Conservation (phyloP, 2,113 vertebrate species). For the Poecile atricapillus region DNA sequence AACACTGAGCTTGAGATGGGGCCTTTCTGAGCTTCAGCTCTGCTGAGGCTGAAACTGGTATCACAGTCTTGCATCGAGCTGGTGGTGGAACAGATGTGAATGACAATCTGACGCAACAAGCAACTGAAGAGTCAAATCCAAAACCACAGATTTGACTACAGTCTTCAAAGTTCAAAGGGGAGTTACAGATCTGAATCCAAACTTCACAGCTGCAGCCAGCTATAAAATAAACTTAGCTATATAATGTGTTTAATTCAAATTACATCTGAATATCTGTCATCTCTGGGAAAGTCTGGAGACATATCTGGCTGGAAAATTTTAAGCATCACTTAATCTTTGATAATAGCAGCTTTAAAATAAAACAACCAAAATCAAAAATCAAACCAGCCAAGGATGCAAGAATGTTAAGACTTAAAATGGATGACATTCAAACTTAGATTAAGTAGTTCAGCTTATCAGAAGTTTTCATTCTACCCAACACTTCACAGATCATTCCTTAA, state of each 20-base stretch:
- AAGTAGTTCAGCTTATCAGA: neutral
- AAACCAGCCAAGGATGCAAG: neutral
- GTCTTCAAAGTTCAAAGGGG: constrained; percentile 4
- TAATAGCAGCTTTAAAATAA: neutral
- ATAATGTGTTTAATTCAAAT: neutral
- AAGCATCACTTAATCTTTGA: neutral
- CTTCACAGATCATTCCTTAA: neutral
- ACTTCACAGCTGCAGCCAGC: constrained; percentile 32
- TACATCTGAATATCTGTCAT: neutral
- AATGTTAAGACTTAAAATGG: neutral
- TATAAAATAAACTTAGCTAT: constrained; percentile 22
- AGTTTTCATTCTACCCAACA: neutral
- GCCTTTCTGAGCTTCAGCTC: neutral
- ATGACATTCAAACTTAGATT: neutral
- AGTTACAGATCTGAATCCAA: constrained; percentile 54
- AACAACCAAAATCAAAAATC: rapidly evolving
- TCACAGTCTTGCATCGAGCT: neutral
- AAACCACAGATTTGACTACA: constrained; percentile 30
- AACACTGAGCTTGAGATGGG: neutral
- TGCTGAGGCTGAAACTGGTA: neutral
- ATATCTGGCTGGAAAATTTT: constrained; percentile 8
- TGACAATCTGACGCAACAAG: neutral
- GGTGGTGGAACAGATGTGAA: neutral
- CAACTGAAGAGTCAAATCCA: constrained; percentile 5
- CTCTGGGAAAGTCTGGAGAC: neutral